Percentiles rank a stretch among this genome's conserved stretches.
Evolutionary conservation across 2,113 vertebrate genomes (phyloP).

Genomic region (Tauraco erythrolophus): DNA sequence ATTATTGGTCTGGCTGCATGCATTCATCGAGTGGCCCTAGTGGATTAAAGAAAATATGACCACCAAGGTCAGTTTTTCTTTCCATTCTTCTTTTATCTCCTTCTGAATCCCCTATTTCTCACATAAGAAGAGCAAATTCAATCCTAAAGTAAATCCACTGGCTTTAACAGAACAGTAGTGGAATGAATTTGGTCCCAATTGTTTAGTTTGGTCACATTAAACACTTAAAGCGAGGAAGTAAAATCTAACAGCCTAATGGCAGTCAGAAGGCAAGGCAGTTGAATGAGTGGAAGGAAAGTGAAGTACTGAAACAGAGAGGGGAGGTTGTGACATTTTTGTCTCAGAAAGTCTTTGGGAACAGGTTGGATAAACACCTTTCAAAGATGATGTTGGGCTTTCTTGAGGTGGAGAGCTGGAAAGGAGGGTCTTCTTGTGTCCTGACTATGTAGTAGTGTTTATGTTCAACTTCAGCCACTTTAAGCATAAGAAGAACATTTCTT

Average conservation of each 20-base stretch:
- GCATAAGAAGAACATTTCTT: background rate
- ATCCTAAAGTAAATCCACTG: background rate
- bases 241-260: background rate
- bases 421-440: background rate
- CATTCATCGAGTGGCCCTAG: slow-evolving; percentile 54
- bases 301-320: background rate
- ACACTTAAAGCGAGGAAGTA: background rate
- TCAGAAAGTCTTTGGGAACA: background rate
- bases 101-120: slow-evolving; percentile 13
- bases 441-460: background rate
- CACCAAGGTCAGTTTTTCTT: slow-evolving; percentile 53
- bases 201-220: background rate
- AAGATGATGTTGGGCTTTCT: background rate
- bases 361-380: background rate
- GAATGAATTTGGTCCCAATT: background rate
- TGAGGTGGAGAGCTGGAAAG: background rate
- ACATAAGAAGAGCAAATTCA: background rate
- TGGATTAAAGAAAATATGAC: slow-evolving; percentile 69
- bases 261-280: background rate
- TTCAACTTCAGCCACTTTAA: background rate
- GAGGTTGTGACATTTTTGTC: background rate
- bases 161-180: background rate
- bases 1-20: slow-evolving; percentile 59
- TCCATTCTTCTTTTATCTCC: slow-evolving; percentile 21
- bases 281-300: background rate